Evolutionary conservation across 2,888 invertebrate genomes (phyloP).

Genomic region (Eupeodes latifasciatus): DNA sequence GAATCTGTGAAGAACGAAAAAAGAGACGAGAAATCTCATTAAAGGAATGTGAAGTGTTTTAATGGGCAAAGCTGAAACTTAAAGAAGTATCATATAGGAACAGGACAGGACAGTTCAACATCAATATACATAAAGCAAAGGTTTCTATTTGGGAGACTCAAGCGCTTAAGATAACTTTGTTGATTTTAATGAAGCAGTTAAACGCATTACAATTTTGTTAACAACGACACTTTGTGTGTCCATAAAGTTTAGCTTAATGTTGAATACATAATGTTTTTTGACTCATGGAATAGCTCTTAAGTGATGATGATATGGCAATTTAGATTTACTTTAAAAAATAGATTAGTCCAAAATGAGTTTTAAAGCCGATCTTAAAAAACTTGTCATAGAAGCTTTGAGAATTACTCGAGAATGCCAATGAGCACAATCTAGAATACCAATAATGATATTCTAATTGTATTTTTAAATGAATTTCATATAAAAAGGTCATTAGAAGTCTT

Average conservation of each 20-base stretch:
- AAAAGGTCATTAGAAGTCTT: too few relatives aligned
- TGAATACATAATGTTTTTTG: constrained; percentile 56
- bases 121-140: background rate
- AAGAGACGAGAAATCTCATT: constrained; percentile 56
- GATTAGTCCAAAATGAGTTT: background rate
- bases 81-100: background rate
- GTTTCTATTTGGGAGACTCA: background rate
- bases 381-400: background rate
- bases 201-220: constrained; percentile 67
- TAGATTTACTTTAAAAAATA: background rate
- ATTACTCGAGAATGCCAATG: background rate
- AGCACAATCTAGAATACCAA: too few relatives aligned
- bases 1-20: constrained; percentile 87
- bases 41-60: constrained; percentile 73
- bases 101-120: background rate
- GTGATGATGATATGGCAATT: constrained; percentile 32
- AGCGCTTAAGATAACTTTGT: constrained; percentile 26
- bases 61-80: constrained; percentile 51
- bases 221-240: constrained; percentile 53
- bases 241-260: constrained; percentile 55
- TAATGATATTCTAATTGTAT: too few relatives aligned
- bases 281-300: constrained; percentile 41
- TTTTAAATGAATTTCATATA: too few relatives aligned
- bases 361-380: too few relatives aligned
- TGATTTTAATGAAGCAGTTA: constrained; percentile 72